Evolutionary conservation across 2,113 vertebrate species (phyloP), one percentile per base, ranked within the genome.

Genomic region (Megaceryle torquata): DNA sequence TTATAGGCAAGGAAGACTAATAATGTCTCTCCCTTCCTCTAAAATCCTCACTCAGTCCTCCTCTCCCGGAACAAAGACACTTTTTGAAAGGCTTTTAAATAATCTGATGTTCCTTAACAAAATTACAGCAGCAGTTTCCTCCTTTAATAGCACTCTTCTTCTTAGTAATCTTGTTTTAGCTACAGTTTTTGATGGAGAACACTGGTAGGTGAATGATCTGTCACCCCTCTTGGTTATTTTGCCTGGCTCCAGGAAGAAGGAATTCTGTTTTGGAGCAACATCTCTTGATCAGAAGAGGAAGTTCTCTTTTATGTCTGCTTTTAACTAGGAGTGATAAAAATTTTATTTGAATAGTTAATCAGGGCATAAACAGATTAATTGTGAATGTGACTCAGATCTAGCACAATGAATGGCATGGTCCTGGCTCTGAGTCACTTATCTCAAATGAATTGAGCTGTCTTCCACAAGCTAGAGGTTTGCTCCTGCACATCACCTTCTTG

Each of bases 61-160:
- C 82, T 88, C 88, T 94, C 81, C 70, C 37, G 7, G 95, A 96
- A 95, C 87, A 97, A 89, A 85, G 15, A 86, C 79, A 77, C 64
- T 90, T 95, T 95, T 92, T 5, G 92, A 96, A 95, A 93, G 86
- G 93, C 96, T 97, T 97, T 96, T 94, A 96, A 96, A 94, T 95
- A 97, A 96, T 94, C 86, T 96, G 59, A 12, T 94, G 83, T 67
- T 89, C 96, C 95, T 95, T 96, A 97, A 97, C 86, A 89, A 91
- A 96, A 96, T 97, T 97, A 96, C 70, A 80, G 74, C 63, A 77
- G 88, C 74, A 77, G 93, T 89, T 96, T 96, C 96, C 93, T 94
- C 91, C 91, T 97, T 96, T 95, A 96, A 96, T 94, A 92, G 92
- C 92, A 92, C 91, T 97, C 83, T 63, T 92, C 92, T 96, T 91